Conservation (phyloP, 2,888 invertebrate genomes). For the Eucriotettix oculatus region DNA sequence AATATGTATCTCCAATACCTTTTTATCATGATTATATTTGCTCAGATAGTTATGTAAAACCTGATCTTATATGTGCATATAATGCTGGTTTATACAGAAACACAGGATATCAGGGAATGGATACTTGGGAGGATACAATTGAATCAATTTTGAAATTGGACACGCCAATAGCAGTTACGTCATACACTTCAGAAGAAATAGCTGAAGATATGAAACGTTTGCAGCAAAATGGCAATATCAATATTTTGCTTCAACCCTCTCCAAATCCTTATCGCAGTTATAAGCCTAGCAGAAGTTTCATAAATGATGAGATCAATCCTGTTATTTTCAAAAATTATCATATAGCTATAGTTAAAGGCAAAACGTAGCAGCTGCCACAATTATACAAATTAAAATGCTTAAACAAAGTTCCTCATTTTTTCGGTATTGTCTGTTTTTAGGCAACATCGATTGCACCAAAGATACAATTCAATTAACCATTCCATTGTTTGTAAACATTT, state of each 20-base stretch:
- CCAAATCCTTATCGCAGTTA: slow-evolving; percentile 49
- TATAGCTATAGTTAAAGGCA: slow-evolving; percentile 12
- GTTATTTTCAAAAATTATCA: slow-evolving; percentile 57
- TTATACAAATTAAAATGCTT: too few relatives aligned
- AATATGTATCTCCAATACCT: slow-evolving; percentile 10
- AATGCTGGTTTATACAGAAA: slow-evolving; percentile 54
- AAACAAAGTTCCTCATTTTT: too few relatives aligned
- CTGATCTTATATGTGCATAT: slow-evolving; percentile 44
- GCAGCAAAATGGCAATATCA: slow-evolving; percentile 30
- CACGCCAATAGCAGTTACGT: slow-evolving; percentile 42
- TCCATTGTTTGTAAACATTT: too few relatives aligned
- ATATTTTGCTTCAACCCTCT: slow-evolving; percentile 35
- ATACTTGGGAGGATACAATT: slow-evolving; percentile 51
- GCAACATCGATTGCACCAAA: too few relatives aligned
- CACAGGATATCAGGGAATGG: slow-evolving; percentile 41
- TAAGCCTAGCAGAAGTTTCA: slow-evolving; percentile 56
- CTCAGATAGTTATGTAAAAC: slow-evolving; percentile 13
- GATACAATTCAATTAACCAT: too few relatives aligned
- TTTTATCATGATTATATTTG: slow-evolving; percentile 25
- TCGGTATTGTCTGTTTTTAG: too few relatives aligned
- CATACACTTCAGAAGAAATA: slow-evolving; percentile 49
- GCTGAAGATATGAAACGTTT: slow-evolving; percentile 42
- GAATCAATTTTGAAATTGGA: slow-evolving; percentile 32
- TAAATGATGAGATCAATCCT: slow-evolving; percentile 51
- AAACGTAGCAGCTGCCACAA: too few relatives aligned